A percentile compares a stretch with the other conserved stretches of the same genome.
Evolutionary conservation across 2,113 vertebrate genomes (phyloP).

Genomic region (Setophaga coronata): DNA sequence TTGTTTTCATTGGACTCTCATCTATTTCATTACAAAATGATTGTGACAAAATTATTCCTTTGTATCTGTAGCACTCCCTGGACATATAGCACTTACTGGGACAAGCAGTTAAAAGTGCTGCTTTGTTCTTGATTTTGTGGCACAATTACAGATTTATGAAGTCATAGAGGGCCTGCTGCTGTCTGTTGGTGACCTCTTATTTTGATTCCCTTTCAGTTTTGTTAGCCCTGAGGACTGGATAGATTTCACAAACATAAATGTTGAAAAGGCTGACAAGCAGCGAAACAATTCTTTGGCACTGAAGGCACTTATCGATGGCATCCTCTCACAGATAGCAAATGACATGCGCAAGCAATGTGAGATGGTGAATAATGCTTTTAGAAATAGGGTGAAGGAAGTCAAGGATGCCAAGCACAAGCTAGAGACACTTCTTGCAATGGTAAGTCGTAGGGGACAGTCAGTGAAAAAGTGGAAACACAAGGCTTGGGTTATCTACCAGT

Average conservation of each 20-base stretch:
- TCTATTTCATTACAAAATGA: neutral
- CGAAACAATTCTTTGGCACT: constrained; percentile 80
- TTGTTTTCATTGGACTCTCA: neutral
- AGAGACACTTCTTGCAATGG: constrained; percentile 83
- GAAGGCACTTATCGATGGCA: constrained; percentile 76
- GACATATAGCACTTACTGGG: neutral
- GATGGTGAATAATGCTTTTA: constrained; percentile 72
- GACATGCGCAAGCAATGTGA: constrained; percentile 80
- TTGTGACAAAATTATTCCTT: neutral
- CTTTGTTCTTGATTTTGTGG: neutral
- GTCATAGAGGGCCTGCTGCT: neutral
- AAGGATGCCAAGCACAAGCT: constrained; percentile 82
- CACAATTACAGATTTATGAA: neutral
- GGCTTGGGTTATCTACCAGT: neutral
- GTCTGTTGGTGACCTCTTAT: neutral
- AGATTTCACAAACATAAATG: constrained; percentile 80
- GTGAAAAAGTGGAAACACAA: neutral
- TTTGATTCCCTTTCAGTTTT: constrained; percentile 46
- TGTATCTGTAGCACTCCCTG: neutral
- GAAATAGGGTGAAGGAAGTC: constrained; percentile 75
- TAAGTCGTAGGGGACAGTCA: neutral
- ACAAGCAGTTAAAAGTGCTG: neutral
- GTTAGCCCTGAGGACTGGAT: constrained; percentile 85
- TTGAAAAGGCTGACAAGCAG: constrained; percentile 86
- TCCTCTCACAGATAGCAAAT: constrained; percentile 80